phyloP scores from a whole-genome alignment of 2,888 invertebrate species.

The Beris chalybata region DNA sequence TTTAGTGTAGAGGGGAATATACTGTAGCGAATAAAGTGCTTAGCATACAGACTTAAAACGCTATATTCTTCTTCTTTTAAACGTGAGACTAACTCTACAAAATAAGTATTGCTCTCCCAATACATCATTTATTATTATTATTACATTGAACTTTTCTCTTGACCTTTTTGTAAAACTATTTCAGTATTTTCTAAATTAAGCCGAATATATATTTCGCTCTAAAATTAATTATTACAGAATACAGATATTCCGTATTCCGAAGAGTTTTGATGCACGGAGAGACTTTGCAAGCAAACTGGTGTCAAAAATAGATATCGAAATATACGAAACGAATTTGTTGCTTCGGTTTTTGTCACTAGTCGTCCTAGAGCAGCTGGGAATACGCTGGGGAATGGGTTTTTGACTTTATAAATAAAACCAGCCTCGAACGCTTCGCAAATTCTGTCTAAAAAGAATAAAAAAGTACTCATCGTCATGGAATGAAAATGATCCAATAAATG shows the following conservation, averaged over 20 bases:
- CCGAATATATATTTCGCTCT: slow-evolving; percentile 9
- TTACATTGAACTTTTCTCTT: slow-evolving; percentile 21
- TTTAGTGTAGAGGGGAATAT: too few species aligned
- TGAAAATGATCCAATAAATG: too few species aligned
- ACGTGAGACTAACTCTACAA: too few species aligned
- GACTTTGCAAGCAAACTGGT: neutral
- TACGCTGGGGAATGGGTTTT: slow-evolving; percentile 21
- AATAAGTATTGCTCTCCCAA: too few species aligned
- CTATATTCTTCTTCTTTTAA: too few species aligned
- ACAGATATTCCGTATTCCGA: neutral
- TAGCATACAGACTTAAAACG: too few species aligned
- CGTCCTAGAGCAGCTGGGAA: slow-evolving; percentile 4
- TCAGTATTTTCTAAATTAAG: slow-evolving; percentile 14
- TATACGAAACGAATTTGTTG: neutral
- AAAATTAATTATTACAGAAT: slow-evolving; percentile 36
- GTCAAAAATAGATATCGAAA: slow-evolving; percentile 4
- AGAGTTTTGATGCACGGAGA: neutral
- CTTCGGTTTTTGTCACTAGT: slow-evolving; percentile 1
- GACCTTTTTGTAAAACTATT: slow-evolving; percentile 33
- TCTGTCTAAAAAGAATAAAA: too few species aligned
- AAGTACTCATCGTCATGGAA: too few species aligned
- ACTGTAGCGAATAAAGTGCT: too few species aligned
- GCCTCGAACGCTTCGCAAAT: neutral
- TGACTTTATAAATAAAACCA: slow-evolving; percentile 18
- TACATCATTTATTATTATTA: too few species aligned